Evolutionary conservation across 2,888 invertebrate genomes (phyloP).

Genomic region (Trypoxylon attenuatum): DNA sequence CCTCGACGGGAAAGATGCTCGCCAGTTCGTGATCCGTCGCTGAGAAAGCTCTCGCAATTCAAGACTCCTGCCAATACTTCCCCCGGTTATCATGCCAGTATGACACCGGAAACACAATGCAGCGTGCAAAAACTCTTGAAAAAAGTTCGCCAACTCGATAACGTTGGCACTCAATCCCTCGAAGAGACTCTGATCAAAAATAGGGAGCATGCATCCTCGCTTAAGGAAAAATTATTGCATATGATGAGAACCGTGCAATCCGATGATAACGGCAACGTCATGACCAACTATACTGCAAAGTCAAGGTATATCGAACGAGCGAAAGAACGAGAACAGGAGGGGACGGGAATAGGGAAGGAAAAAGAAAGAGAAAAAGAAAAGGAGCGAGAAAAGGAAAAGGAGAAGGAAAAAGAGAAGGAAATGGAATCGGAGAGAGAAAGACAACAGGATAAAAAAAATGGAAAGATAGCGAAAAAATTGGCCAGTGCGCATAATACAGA

Average conservation of each 20-base stretch:
- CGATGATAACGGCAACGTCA: slow-evolving; percentile 21
- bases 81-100: slow-evolving; percentile 32
- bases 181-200: slow-evolving; percentile 41
- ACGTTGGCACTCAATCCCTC: slow-evolving; percentile 46
- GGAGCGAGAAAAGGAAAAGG: background rate
- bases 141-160: slow-evolving; percentile 63
- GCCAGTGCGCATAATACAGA: too few species aligned
- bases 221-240: slow-evolving; percentile 68
- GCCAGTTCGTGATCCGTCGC: slow-evolving; percentile 16
- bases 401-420: background rate
- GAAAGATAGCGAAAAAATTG: too few species aligned
- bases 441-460: too few species aligned
- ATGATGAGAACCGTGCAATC: slow-evolving; percentile 57
- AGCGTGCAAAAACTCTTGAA: slow-evolving; percentile 65
- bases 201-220: slow-evolving; percentile 61
- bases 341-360: background rate
- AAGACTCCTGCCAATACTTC: slow-evolving; percentile 3
- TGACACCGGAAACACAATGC: too few species aligned
- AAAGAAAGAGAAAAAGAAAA: slow-evolving; percentile 34
- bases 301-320: too few species aligned
- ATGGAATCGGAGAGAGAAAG: too few species aligned
- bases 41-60: slow-evolving; percentile 29
- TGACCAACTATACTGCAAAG: too few species aligned
- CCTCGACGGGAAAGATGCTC: slow-evolving; percentile 9
- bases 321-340: background rate